These are phyloP conservation scores for Timema podura DNA, from an alignment of 2,888 invertebrate species.

Conservation along the genomic window DNA sequence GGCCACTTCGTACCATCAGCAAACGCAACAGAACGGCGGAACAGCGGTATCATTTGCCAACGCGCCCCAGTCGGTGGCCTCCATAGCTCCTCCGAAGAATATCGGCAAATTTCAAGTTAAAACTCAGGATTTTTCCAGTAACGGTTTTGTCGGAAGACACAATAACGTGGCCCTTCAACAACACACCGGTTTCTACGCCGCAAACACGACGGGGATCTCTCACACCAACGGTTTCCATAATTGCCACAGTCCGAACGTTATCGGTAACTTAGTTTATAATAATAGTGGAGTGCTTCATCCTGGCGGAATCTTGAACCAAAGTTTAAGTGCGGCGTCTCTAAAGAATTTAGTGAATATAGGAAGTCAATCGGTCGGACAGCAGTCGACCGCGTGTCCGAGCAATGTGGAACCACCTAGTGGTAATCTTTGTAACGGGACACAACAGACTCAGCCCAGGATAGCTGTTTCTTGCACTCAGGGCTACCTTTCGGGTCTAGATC, in stretches of 20 bases:
- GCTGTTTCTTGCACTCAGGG: slow-evolving; percentile 27
- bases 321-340: slow-evolving; percentile 22
- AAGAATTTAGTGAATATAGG: slow-evolving; percentile 26
- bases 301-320: slow-evolving; percentile 24
- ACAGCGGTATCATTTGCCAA: slow-evolving; percentile 19
- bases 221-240: slow-evolving; percentile 29
- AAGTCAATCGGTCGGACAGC: slow-evolving; percentile 18
- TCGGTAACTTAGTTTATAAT: slow-evolving; percentile 25
- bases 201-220: slow-evolving; percentile 20
- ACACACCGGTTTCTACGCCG: slow-evolving; percentile 27
- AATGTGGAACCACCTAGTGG: slow-evolving; percentile 23
- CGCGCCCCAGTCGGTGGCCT: slow-evolving; percentile 27
- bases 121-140: slow-evolving; percentile 26
- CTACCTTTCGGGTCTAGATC: slow-evolving; percentile 24
- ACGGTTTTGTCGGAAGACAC: slow-evolving; percentile 24
- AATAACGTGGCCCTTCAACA: slow-evolving; percentile 25
- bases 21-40: slow-evolving; percentile 26
- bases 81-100: slow-evolving; percentile 24
- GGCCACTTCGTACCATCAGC: slow-evolving; percentile 29
- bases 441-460: slow-evolving; percentile 19
- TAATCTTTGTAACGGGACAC: slow-evolving; percentile 24
- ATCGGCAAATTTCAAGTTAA: slow-evolving; percentile 25
- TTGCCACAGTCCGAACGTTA: slow-evolving; percentile 26
- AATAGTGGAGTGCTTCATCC: slow-evolving; percentile 23
- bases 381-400: slow-evolving; percentile 23